Conservation (phyloP, 1,140 invertebrate species). For the Psix sp. region DNA sequence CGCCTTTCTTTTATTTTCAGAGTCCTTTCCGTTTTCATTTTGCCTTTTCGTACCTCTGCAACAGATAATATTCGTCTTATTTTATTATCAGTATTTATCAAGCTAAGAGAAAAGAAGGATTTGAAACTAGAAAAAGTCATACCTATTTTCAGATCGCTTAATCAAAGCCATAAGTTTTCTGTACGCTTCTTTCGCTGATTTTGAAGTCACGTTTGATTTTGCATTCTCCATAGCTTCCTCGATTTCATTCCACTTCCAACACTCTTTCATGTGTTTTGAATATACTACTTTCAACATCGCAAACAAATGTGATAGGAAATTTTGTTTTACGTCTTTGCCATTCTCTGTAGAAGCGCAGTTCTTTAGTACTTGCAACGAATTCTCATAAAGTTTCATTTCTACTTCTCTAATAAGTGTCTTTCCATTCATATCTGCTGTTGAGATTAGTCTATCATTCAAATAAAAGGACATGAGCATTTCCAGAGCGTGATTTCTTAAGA, state of each 20-base stretch:
- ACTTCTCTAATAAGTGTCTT: slow-evolving; percentile 62
- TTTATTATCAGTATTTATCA: neutral
- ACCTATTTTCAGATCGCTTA: slow-evolving; percentile 53
- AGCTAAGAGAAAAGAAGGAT: neutral
- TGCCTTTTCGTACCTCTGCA: slow-evolving; percentile 13
- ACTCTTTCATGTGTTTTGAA: slow-evolving; percentile 64
- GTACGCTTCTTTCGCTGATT: slow-evolving; percentile 74
- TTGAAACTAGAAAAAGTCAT: slow-evolving; percentile 2
- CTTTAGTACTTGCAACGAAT: slow-evolving; percentile 18
- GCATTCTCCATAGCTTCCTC: slow-evolving; percentile 66
- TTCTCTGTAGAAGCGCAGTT: neutral
- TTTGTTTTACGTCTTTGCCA: slow-evolving; percentile 70
- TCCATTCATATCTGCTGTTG: slow-evolving; percentile 50
- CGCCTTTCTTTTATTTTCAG: too few species aligned
- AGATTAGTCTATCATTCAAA: slow-evolving; percentile 76
- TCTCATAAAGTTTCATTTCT: slow-evolving; percentile 69
- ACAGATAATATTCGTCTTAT: too few species aligned
- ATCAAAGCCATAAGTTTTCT: slow-evolving; percentile 73
- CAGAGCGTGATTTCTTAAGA: slow-evolving; percentile 80
- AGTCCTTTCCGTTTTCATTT: neutral
- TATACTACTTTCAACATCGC: slow-evolving; percentile 69
- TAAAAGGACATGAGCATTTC: slow-evolving; percentile 81
- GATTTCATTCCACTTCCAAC: slow-evolving; percentile 74
- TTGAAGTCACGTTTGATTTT: slow-evolving; percentile 63
- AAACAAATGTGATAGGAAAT: slow-evolving; percentile 74